Evolutionary conservation across 2,888 invertebrate species (phyloP), one percentile per base, ranked within the genome.

Genomic region (Phyllotreta striolata): DNA sequence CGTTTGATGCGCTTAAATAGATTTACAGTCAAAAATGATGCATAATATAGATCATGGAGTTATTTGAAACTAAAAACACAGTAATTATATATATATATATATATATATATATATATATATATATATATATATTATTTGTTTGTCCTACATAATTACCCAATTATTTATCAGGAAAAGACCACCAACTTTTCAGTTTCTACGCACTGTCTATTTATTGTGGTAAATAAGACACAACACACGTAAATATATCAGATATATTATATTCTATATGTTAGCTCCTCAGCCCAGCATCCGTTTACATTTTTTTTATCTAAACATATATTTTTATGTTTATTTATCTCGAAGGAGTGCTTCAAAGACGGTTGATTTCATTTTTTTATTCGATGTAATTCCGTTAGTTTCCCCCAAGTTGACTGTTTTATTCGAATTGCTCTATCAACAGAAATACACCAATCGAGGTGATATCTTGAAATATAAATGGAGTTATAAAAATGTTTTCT

Each of bases 371-470:
- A 44, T 44, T n/a, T 44, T 24, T 44, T 44, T 44, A 44, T 44
- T 44, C 10, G 9, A 44, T 44, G 14, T 44, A 44, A 44, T 44
- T 44, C 14, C 44, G 44, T 44, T 44, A 44, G 44, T 44, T 44
- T 44, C 10, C 44, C 44, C 44, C 44, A 44, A 44, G 44, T 44
- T 44, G 44, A 44, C 44, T 44, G 10, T 44, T 44, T 13, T 44
- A 44, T 44, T 44, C 44, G 44, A 44, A 44, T 44, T 44, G 7
- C 44, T 44, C 14, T 44, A 44, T 44, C 44, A 44, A 44, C 7
- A 10, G 44, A 13, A 44, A 44, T 44, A 44, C 10, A 44, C 44
- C 44, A 14, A 44, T 44, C 10, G 44, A 44, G 44, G 44, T 44
- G 44, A 14, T 6, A 14, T 44, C n/a, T 44, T 44, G 14, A 24